These are phyloP conservation scores for Epirrita christyi DNA, from an alignment of 2,888 invertebrate genomes.

Conservation along the genomic window DNA sequence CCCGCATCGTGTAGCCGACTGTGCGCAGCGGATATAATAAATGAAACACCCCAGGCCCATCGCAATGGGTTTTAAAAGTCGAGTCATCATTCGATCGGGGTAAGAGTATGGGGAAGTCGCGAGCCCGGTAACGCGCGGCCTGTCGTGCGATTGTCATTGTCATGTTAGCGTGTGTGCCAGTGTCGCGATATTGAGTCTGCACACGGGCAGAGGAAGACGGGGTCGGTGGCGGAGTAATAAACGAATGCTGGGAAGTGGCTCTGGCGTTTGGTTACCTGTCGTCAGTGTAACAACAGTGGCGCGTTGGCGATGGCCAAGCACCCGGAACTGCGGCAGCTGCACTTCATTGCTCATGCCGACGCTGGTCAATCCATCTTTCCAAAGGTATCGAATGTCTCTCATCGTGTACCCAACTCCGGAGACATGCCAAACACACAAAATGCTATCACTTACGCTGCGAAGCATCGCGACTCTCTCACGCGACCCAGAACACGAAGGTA, in stretches of 20 bases:
- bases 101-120: slow-evolving; percentile 71
- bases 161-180: slow-evolving; percentile 78
- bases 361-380: slow-evolving; percentile 96
- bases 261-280: slow-evolving; percentile 92
- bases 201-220: slow-evolving; percentile 81
- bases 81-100: slow-evolving; percentile 78
- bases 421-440: slow-evolving; percentile 85
- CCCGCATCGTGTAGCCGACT: slow-evolving; percentile 99
- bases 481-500: slow-evolving; percentile 56
- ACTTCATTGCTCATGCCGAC: slow-evolving; percentile 98
- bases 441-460: slow-evolving; percentile 84
- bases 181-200: slow-evolving; percentile 76
- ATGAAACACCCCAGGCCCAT: slow-evolving; percentile 84
- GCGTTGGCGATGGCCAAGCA: slow-evolving; percentile 97
- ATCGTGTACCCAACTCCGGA: slow-evolving; percentile 97
- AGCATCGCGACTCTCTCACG: slow-evolving; percentile 66
- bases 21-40: slow-evolving; percentile 83
- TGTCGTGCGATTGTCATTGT: slow-evolving; percentile 75
- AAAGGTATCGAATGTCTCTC: slow-evolving; percentile 98
- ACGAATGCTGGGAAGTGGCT: slow-evolving; percentile 73
- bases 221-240: slow-evolving; percentile 75
- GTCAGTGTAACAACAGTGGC: slow-evolving; percentile 97
- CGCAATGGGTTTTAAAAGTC: slow-evolving; percentile 82
- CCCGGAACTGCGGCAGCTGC: slow-evolving; percentile 98
- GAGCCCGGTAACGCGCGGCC: slow-evolving; percentile 71